phyloP scores from a whole-genome alignment of 2,888 invertebrate genomes.

The Xanthia icteritia region DNA sequence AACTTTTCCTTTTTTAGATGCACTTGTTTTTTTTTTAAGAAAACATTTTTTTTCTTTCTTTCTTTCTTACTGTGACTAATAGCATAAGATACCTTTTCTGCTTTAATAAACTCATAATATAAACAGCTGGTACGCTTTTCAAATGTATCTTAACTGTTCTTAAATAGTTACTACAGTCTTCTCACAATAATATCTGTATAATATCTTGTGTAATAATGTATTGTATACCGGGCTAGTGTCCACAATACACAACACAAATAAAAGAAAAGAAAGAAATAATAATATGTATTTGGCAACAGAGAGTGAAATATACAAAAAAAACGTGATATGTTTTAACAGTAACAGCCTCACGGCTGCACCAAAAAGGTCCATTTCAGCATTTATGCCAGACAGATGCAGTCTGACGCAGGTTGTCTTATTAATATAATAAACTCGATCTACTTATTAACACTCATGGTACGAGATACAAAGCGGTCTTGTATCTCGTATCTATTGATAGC shows the following conservation, averaged over 20 bases:
- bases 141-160: neutral
- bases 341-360: too few species aligned
- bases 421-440: slow-evolving; percentile 10
- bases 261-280: too few species aligned
- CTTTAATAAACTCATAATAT: neutral
- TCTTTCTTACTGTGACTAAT: neutral
- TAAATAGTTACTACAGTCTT: neutral
- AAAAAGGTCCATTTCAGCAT: too few species aligned
- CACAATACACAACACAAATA: slow-evolving; percentile 7
- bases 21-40: neutral
- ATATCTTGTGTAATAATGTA: neutral
- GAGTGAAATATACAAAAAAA: too few species aligned
- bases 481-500: slow-evolving; percentile 55
- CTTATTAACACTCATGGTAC: slow-evolving; percentile 31
- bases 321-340: too few species aligned
- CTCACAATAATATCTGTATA: neutral
- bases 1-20: neutral
- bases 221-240: neutral
- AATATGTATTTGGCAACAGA: too few species aligned
- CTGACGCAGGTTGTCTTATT: too few species aligned
- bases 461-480: slow-evolving; percentile 34
- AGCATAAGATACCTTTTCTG: neutral
- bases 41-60: too few species aligned
- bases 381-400: too few species aligned
- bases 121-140: neutral